Conservation (phyloP, 2,888 invertebrate genomes). For the Suillia variegata region DNA sequence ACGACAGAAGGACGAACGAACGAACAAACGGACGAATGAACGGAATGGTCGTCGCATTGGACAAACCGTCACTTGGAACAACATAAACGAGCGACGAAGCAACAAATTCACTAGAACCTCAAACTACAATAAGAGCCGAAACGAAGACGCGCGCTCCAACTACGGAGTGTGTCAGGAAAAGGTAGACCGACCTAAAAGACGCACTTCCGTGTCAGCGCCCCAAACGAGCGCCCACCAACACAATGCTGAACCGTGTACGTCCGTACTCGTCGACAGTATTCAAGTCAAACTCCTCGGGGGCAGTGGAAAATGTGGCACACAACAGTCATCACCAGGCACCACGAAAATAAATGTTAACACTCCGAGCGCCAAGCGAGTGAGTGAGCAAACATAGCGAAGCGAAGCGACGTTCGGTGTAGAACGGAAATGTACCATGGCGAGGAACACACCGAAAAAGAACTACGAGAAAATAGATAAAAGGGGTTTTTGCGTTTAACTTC, state of each 20-base stretch:
- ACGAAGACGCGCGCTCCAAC: too few species aligned
- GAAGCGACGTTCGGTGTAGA: too few species aligned
- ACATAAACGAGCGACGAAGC: not conserved
- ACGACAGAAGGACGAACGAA: not conserved
- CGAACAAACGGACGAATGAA: not conserved
- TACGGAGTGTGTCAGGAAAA: too few species aligned
- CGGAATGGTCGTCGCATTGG: not conserved
- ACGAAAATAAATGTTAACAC: constrained; percentile 15
- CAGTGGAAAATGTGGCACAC: constrained; percentile 1
- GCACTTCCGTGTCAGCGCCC: not conserved
- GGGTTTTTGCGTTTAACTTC: constrained; percentile 5
- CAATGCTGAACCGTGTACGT: not conserved
- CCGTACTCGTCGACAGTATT: not conserved
- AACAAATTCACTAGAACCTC: not conserved
- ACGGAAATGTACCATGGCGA: not conserved
- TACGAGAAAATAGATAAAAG: constrained; percentile 19
- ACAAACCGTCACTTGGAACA: not conserved
- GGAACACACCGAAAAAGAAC: not conserved
- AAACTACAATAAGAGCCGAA: not conserved
- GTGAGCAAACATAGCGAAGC: too few species aligned
- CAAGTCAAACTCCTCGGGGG: not conserved
- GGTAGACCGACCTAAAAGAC: not conserved
- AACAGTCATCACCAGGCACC: not conserved
- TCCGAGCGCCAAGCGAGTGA: too few species aligned
- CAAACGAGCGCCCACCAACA: not conserved